Evolutionary conservation across 2,797 vertebrate species (phyloP).

Genomic region (Leucoraja ocellata): DNA sequence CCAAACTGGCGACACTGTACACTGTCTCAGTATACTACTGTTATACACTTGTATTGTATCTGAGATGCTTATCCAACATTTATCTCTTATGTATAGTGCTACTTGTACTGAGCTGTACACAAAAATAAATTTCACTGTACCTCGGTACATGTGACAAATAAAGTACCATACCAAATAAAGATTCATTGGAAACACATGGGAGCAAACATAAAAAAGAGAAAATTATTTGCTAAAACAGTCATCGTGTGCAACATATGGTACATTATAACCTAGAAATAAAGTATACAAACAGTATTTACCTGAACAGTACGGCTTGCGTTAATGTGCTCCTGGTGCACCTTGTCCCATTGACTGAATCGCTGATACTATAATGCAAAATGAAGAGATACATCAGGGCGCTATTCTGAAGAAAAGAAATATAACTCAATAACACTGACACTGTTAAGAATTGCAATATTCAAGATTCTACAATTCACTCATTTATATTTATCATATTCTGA

Average conservation of each 20-base stretch:
- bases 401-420: slow-evolving; percentile 42
- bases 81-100: no score
- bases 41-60: no score
- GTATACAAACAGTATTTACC: slow-evolving; percentile 57
- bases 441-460: background rate
- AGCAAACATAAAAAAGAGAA: no score
- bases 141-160: no score
- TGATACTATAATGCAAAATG: slow-evolving; percentile 67
- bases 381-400: slow-evolving; percentile 41
- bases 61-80: no score
- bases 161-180: no score
- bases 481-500: background rate
- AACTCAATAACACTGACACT: slow-evolving; percentile 41
- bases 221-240: background rate
- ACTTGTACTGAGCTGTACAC: no score
- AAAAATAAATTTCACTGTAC: no score
- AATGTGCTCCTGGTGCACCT: slow-evolving; percentile 84
- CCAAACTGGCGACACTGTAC: no score
- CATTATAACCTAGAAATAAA: background rate
- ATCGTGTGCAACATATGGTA: background rate
- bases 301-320: slow-evolving; percentile 91
- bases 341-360: slow-evolving; percentile 77
- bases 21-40: no score
- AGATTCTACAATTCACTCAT: background rate
- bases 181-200: no score